Evolutionary conservation across 1,140 invertebrate genomes (phyloP).

Genomic region (Pogonus chalceus): DNA sequence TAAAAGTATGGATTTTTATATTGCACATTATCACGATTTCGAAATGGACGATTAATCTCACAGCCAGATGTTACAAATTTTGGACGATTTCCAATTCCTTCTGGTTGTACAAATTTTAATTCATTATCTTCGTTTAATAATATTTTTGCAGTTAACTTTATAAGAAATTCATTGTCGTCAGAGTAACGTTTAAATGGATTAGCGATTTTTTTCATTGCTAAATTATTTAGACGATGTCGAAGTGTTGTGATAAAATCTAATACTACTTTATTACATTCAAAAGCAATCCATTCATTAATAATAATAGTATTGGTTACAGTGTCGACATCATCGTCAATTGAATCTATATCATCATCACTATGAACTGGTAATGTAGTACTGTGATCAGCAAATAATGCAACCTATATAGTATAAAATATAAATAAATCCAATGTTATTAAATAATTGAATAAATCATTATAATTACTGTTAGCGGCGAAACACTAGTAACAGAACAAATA

Average conservation of each 20-base stretch:
- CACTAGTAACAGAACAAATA: constrained; percentile 63
- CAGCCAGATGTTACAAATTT: constrained; percentile 49
- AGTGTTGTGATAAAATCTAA: constrained; percentile 59
- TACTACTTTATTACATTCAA: constrained; percentile 55
- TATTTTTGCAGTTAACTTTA: constrained; percentile 55
- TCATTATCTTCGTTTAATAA: constrained; percentile 62
- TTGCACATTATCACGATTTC: not conserved
- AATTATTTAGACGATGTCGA: constrained; percentile 66
- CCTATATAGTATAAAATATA: constrained; percentile 34
- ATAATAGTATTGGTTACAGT: not conserved
- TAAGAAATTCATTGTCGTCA: constrained; percentile 59
- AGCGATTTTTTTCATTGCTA: constrained; percentile 62
- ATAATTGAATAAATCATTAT: constrained; percentile 52
- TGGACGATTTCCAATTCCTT: constrained; percentile 67
- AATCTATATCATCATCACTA: constrained; percentile 51
- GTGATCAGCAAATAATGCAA: constrained; percentile 35
- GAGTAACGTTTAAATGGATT: constrained; percentile 55
- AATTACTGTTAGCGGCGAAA: constrained; percentile 67
- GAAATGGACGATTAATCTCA: constrained; percentile 28
- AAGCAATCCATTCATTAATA: constrained; percentile 73
- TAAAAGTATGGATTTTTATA: not conserved
- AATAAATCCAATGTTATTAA: constrained; percentile 42
- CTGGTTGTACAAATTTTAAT: constrained; percentile 58
- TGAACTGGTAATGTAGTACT: constrained; percentile 33
- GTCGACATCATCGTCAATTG: constrained; percentile 46